Conservation (phyloP, 37 sponge, comb jelly and placozoan species). For the Eunapius fragilis region DNA sequence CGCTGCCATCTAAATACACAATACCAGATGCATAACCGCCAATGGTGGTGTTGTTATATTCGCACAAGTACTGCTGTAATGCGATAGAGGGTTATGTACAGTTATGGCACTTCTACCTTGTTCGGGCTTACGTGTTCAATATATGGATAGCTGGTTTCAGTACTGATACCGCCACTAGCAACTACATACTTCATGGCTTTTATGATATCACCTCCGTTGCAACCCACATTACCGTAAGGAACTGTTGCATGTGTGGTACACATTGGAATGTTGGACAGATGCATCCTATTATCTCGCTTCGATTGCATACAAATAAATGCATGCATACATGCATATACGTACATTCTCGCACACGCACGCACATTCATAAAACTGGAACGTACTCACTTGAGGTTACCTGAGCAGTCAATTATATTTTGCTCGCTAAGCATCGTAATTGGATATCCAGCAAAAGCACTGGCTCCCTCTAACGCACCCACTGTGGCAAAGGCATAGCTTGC, state of each 20-base stretch:
- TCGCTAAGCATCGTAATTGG: slow-evolving; percentile 56
- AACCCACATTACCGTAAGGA: slow-evolving; percentile 71
- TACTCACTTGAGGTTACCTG: slow-evolving; percentile 6
- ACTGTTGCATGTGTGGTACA: no score
- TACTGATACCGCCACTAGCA: slow-evolving; percentile 50
- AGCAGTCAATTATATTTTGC: slow-evolving; percentile 79
- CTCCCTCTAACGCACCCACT: slow-evolving; percentile 87
- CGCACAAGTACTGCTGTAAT: slow-evolving; percentile 39
- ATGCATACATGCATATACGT: no score
- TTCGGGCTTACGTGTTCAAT: slow-evolving; percentile 33
- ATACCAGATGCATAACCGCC: slow-evolving; percentile 40
- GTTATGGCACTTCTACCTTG: no score
- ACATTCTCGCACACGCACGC: no score
- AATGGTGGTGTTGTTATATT: slow-evolving; percentile 17
- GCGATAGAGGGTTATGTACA: not conserved
- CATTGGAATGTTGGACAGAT: no score
- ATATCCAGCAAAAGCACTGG: slow-evolving; percentile 49
- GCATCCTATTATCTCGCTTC: no score
- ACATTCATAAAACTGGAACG: no score
- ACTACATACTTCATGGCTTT: slow-evolving; percentile 49
- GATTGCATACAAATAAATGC: no score
- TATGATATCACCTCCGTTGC: slow-evolving; percentile 67
- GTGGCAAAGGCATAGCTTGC: slow-evolving; percentile 95
- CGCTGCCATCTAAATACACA: slow-evolving; percentile 29
- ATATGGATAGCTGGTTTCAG: slow-evolving; percentile 46